Evolutionary conservation across 2,113 vertebrate genomes (phyloP).

Genomic region (Aspidoscelis tigris): DNA sequence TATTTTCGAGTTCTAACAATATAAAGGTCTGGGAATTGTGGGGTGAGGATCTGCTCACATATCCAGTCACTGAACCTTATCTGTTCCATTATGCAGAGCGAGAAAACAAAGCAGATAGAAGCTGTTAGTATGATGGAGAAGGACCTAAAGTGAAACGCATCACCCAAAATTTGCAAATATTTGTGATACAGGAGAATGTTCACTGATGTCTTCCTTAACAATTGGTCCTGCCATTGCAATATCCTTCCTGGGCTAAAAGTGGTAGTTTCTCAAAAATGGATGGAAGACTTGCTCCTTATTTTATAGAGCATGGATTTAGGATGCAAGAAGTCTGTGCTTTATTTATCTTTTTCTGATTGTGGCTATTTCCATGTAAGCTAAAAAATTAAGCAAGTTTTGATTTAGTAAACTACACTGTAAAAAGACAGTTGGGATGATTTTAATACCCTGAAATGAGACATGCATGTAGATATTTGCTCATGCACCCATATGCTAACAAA

Average conservation of each 20-base stretch:
- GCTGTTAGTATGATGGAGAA: neutral
- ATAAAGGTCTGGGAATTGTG: no score
- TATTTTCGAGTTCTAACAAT: no score
- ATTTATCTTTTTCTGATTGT: no score
- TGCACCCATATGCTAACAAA: neutral
- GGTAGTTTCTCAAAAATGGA: no score
- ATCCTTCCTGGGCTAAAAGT: neutral
- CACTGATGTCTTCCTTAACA: neutral
- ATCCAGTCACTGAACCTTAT: neutral
- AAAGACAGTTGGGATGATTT: neutral
- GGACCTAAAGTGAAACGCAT: neutral
- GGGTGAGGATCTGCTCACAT: no score
- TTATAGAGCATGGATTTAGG: no score
- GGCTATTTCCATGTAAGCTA: neutral
- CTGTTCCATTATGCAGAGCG: neutral
- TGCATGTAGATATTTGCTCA: neutral
- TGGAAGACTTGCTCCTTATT: neutral
- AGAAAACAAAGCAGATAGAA: neutral
- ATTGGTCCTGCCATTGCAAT: neutral
- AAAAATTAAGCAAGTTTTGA: neutral
- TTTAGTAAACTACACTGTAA: no score
- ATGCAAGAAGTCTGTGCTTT: neutral
- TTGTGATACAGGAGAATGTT: neutral
- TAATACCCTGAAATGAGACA: neutral
- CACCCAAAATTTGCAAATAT: neutral